phyloP scores from a whole-genome alignment of 2,797 vertebrate species.

The Thamnophis elegans region DNA sequence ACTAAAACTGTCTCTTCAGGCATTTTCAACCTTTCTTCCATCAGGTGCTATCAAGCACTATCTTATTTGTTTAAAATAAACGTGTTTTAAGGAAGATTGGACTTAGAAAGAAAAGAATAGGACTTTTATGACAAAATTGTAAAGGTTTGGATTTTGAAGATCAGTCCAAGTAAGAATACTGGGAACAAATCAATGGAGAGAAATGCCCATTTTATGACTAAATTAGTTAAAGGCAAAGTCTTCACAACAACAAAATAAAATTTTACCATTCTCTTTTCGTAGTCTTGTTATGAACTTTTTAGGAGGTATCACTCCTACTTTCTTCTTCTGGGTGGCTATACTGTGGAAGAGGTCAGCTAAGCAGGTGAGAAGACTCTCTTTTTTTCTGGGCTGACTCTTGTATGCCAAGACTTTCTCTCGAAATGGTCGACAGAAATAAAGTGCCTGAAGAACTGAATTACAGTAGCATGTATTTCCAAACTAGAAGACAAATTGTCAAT shows the following conservation, averaged over 20 bases:
- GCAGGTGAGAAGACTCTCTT: conserved; percentile 80
- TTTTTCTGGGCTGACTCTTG: conserved; percentile 80
- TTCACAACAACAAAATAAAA: background rate
- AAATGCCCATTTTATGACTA: background rate
- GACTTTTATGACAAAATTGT: background rate
- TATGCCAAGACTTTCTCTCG: conserved; percentile 82
- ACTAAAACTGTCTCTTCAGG: background rate
- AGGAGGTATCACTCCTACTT: conserved; percentile 81
- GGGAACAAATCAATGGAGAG: background rate
- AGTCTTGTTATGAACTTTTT: conserved; percentile 83
- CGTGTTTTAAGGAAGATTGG: background rate
- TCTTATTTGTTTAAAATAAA: background rate
- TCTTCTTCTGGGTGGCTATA: conserved; percentile 83
- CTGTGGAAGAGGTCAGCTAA: conserved; percentile 82
- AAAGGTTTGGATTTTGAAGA: background rate
- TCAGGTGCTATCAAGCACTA: background rate
- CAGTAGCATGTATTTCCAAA: conserved; percentile 85
- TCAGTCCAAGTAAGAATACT: background rate
- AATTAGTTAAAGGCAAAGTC: background rate
- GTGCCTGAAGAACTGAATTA: conserved; percentile 84
- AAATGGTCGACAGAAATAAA: conserved; percentile 85
- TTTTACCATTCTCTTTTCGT: conserved; percentile 81
- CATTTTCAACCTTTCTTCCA: background rate
- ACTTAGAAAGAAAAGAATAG: background rate
- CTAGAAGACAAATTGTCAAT: conserved; percentile 64